Conservation (phyloP, 64 coral and sea anemone species). For the Hydrozoanthus tunicans region DNA sequence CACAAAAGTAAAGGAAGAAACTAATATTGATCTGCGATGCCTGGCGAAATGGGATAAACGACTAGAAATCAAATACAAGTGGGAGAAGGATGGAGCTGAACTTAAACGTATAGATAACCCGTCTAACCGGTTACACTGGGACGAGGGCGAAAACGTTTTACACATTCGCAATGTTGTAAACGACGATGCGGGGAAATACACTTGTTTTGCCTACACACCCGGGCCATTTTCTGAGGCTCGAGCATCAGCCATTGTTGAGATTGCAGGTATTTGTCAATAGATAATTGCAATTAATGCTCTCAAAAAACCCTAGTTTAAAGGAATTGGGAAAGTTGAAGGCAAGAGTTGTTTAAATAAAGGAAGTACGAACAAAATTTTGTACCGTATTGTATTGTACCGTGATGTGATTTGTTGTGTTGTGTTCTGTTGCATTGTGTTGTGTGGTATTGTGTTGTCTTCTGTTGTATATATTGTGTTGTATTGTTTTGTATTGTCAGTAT, state of each 20-base stretch:
- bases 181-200: slow-evolving; percentile 66
- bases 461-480: no score
- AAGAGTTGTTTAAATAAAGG: no score
- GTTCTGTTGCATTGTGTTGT: no score
- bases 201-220: slow-evolving; percentile 54
- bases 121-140: slow-evolving; percentile 22
- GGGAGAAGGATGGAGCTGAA: slow-evolving; percentile 57
- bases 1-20: slow-evolving; percentile 5
- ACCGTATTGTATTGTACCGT: no score
- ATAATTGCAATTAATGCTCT: no score
- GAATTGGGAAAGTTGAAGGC: no score
- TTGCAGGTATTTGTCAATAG: slow-evolving; percentile 7
- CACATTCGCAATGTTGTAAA: slow-evolving; percentile 6
- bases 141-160: slow-evolving; percentile 34
- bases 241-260: slow-evolving; percentile 41
- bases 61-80: slow-evolving; percentile 56
- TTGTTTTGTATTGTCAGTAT: no score
- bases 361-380: no score
- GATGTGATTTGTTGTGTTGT: no score
- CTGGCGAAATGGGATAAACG: slow-evolving; percentile 32
- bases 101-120: background rate
- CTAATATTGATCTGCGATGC: slow-evolving; percentile 34
- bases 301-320: no score
- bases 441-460: no score
- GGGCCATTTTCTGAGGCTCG: slow-evolving; percentile 52